These are phyloP conservation scores for Lysandra bellargus DNA, from an alignment of 2,888 invertebrate species.

Conservation along the genomic window DNA sequence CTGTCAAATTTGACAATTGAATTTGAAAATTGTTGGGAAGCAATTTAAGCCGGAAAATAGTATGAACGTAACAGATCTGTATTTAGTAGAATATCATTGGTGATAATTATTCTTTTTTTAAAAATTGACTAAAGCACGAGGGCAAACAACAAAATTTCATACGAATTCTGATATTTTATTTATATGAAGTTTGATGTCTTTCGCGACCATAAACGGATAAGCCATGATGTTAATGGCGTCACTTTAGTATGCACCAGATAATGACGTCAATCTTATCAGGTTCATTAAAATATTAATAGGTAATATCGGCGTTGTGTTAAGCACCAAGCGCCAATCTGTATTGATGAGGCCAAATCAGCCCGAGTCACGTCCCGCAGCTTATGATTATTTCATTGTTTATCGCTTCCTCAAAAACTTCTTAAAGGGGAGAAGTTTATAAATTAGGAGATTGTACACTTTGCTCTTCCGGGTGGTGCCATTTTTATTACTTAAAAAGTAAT, in stretches of 20 bases:
- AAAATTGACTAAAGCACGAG: too few relatives aligned
- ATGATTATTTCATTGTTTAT: slow-evolving; percentile 14
- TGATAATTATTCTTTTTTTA: too few relatives aligned
- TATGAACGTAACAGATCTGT: too few relatives aligned
- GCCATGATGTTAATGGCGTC: not conserved
- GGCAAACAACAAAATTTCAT: too few relatives aligned
- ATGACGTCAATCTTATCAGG: slow-evolving; percentile 7
- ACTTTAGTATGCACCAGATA: slow-evolving; percentile 12
- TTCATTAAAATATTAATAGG: slow-evolving; percentile 14
- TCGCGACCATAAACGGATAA: not conserved
- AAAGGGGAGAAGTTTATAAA: slow-evolving; percentile 17
- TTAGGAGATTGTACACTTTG: slow-evolving; percentile 11
- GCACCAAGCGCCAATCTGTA: slow-evolving; percentile 17
- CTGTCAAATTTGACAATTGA: too few relatives aligned
- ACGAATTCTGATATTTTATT: too few relatives aligned
- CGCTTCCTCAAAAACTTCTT: slow-evolving; percentile 11
- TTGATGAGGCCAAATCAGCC: slow-evolving; percentile 13
- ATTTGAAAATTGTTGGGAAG: too few relatives aligned
- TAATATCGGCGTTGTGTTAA: not conserved
- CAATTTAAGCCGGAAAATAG: too few relatives aligned
- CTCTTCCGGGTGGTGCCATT: slow-evolving; percentile 1
- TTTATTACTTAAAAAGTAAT: slow-evolving; percentile 11
- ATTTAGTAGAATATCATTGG: too few relatives aligned
- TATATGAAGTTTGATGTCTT: not conserved
- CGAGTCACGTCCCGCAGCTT: slow-evolving; percentile 16